phyloP scores from a whole-genome alignment of 2,888 invertebrate genomes.

The Noctua janthe region DNA sequence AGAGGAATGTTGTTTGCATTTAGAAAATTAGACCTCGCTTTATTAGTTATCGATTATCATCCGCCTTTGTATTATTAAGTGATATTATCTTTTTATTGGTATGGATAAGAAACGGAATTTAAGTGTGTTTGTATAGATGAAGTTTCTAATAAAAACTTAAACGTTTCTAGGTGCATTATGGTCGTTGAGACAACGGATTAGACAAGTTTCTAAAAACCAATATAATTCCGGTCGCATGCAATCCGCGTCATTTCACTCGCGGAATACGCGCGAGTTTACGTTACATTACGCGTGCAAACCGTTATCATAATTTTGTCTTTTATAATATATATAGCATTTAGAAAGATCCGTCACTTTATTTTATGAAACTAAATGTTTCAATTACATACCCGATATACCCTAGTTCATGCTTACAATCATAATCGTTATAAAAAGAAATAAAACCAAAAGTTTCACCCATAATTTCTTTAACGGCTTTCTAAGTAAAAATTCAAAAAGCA shows the following conservation, averaged over 20 bases:
- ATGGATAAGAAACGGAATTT: neutral
- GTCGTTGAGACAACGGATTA: neutral
- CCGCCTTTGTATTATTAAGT: neutral
- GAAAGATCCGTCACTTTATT: neutral
- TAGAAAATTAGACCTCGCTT: constrained; percentile 44
- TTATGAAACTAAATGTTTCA: neutral
- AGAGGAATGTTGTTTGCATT: constrained; percentile 52
- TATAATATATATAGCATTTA: no score
- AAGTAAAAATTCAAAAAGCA: constrained; percentile 8
- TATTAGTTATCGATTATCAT: constrained; percentile 36
- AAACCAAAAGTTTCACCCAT: neutral
- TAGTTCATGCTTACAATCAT: neutral
- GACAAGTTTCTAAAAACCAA: neutral
- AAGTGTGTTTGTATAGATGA: neutral
- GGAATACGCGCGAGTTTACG: neutral
- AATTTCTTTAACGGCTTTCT: constrained; percentile 18
- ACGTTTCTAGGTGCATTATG: neutral
- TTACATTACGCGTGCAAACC: neutral
- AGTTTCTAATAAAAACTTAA: neutral
- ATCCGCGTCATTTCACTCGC: neutral
- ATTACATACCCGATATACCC: neutral
- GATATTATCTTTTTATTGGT: neutral
- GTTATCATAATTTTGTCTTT: neutral
- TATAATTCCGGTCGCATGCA: neutral
- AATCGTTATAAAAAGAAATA: neutral